Evolutionary conservation across 2,797 vertebrate genomes (phyloP), one percentile per base, ranked within the genome.

Genomic region (Sebastes paucispinis): DNA sequence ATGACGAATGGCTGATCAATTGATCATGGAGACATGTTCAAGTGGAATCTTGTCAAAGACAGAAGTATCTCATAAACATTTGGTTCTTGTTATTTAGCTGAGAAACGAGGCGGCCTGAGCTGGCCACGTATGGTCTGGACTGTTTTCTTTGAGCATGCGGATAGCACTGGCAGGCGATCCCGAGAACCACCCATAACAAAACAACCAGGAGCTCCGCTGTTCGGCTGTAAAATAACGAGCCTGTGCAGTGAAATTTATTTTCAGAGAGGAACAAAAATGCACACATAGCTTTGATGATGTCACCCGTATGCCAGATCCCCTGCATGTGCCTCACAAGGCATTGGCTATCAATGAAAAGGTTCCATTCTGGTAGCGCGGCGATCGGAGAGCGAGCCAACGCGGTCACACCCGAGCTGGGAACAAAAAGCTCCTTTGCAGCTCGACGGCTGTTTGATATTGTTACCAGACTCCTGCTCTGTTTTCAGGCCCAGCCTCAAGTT

Each of bases 401-500:
- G 24, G 86, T 89, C 92, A 90, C 92, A 84, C 92, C 84, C 83
- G 34, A 76, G 77, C 63, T 20, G 69, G 77, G 83, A 92, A 92
- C 87, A 87, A 83, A 88, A 88, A 83, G 52, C 79, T 83, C 71
- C 82, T 83, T 65, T 73, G 83, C 67, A 78, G 81, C 78, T 91
- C 75, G 86, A 77, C 88, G 90, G 83, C 90, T 83, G 89, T 92
- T 93, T 92, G 88, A 94, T 96, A 90, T 88, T 94, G 86, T 92
- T 95, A 93, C 92, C 95, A 95, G 94, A 93, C 89, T 93, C 91
- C 93, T 87, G 91, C 85, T 82, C 78, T 55, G 77, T 67, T 92
- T 88, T 91, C 90, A 43, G 81, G 83, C 78, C 69, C 78, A 34
- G 75, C 77, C 81, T 82, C 43, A 2, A 79, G 55, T 70, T 88